phyloP scores from a whole-genome alignment of 1,140 invertebrate species.

The Mya arenaria region DNA sequence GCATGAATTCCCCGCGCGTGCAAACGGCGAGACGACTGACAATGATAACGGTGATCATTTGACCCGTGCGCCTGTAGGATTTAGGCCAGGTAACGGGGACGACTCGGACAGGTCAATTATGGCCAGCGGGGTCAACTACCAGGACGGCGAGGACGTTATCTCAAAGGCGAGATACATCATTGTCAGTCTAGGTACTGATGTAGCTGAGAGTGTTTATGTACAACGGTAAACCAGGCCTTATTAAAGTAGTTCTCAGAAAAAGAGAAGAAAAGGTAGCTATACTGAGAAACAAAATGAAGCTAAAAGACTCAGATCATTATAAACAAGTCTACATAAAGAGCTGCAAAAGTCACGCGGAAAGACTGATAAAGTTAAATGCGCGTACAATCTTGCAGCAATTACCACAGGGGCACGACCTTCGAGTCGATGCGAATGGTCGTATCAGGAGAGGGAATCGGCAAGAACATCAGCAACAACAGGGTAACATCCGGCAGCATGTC shows the following conservation, averaged over 20 bases:
- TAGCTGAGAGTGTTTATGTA: not conserved
- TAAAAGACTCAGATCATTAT: not conserved
- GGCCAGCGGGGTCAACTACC: slow-evolving; percentile 1
- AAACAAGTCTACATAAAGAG: slow-evolving; percentile 38
- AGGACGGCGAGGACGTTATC: slow-evolving; percentile 23
- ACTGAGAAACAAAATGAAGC: slow-evolving; percentile 3
- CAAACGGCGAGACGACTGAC: not conserved
- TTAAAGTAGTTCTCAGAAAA: not conserved
- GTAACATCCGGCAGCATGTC: not conserved
- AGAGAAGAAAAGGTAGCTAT: not conserved
- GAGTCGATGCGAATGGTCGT: not conserved
- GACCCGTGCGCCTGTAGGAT: not conserved
- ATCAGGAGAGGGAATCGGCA: not conserved
- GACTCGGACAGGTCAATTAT: no score
- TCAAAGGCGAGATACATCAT: slow-evolving; percentile 30
- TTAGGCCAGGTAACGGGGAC: not conserved
- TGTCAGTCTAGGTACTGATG: not conserved
- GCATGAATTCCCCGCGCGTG: no score
- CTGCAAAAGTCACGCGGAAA: slow-evolving; percentile 39
- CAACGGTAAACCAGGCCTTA: not conserved
- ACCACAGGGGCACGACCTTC: not conserved
- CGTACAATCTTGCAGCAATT: slow-evolving; percentile 29
- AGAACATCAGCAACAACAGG: not conserved
- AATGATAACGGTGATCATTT: not conserved
- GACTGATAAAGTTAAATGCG: slow-evolving; percentile 44